Conservation (phyloP, 64 coral and sea anemone genomes). For the Dendrophyllia cribrosa region DNA sequence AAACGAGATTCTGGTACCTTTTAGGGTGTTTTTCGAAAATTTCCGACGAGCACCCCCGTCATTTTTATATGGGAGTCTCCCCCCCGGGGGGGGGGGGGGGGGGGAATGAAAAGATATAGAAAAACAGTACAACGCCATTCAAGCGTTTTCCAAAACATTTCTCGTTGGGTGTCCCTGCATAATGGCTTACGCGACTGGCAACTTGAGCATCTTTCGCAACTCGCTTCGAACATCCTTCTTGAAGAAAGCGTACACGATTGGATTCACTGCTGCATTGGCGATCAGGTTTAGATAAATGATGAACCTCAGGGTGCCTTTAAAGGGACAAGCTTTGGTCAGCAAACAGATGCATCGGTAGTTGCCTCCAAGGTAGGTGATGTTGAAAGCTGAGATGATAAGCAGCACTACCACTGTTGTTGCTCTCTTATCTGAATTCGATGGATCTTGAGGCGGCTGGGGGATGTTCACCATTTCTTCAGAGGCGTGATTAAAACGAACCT, state of each 20-base stretch:
- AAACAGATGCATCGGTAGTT: constrained; percentile 29
- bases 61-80: too few relatives aligned
- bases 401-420: neutral
- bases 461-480: neutral
- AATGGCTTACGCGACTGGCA: too few relatives aligned
- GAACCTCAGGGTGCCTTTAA: neutral
- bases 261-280: constrained; percentile 47
- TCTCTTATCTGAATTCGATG: neutral
- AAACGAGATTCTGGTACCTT: too few relatives aligned
- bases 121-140: too few relatives aligned
- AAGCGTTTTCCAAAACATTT: too few relatives aligned
- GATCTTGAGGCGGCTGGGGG: neutral
- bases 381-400: neutral
- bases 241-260: constrained; percentile 45
- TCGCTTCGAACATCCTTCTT: constrained; percentile 57
- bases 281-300: constrained; percentile 34
- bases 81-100: too few relatives aligned
- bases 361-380: constrained; percentile 23
- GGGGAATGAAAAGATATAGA: too few relatives aligned
- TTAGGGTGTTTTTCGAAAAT: too few relatives aligned
- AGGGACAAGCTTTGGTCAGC: neutral
- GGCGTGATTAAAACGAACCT: neutral
- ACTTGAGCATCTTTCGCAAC: neutral
- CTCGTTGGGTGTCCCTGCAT: too few relatives aligned
- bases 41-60: too few relatives aligned